phyloP scores from a whole-genome alignment of 1,140 invertebrate genomes.

The Teleopsis dalmanni region DNA sequence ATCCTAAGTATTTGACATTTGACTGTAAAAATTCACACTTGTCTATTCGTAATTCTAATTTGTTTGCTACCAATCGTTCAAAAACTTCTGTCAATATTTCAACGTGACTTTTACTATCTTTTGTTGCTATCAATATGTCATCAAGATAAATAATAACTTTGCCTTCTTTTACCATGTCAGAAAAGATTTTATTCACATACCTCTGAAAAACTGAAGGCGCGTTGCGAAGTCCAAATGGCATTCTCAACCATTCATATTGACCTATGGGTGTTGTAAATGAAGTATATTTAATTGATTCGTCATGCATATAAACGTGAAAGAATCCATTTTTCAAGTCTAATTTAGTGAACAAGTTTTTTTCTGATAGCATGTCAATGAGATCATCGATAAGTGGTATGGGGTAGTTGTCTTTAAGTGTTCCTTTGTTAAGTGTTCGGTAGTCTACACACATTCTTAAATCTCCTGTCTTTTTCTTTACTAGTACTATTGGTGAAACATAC shows the following conservation, averaged over 20 bases:
- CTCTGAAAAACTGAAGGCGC: conserved; percentile 35
- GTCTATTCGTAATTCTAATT: conserved; percentile 36
- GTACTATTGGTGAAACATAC: conserved; percentile 28
- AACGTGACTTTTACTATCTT: conserved; percentile 6
- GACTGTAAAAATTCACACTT: conserved; percentile 34
- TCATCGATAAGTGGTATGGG: conserved; percentile 37
- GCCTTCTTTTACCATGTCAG: conserved; percentile 11
- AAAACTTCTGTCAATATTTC: conserved; percentile 21
- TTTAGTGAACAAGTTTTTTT: conserved; percentile 22
- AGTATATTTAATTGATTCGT: conserved; percentile 22
- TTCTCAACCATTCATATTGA: conserved; percentile 25
- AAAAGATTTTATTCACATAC: conserved; percentile 39
- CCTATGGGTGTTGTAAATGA: conserved; percentile 32
- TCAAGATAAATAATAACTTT: conserved; percentile 14
- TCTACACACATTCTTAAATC: conserved; percentile 23
- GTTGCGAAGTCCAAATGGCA: conserved; percentile 32
- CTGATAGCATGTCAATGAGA: conserved; percentile 21
- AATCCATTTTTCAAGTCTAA: conserved; percentile 33
- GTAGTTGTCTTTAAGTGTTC: conserved; percentile 22
- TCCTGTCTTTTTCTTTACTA: conserved; percentile 27
- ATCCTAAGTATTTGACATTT: conserved; percentile 36
- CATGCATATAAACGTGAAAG: conserved; percentile 29
- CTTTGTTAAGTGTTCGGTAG: conserved; percentile 20
- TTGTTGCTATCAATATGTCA: conserved; percentile 13
- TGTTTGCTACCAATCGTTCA: conserved; percentile 25